Conservation (phyloP, 2,113 vertebrate genomes). For the Tragulus kanchil region DNA sequence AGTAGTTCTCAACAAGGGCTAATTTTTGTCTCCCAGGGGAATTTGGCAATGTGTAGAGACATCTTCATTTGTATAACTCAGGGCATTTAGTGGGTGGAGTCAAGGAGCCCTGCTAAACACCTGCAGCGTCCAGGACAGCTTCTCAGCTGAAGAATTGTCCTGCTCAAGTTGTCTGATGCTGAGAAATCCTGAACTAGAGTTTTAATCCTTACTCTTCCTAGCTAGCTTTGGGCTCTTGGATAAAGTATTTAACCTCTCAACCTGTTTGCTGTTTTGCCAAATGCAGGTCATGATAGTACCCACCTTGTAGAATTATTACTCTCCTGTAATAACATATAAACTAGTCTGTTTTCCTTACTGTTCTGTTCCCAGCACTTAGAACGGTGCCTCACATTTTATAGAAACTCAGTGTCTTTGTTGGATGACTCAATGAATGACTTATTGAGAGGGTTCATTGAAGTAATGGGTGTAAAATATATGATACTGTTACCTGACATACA, state of each 20-base stretch:
- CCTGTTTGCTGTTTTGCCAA: background rate
- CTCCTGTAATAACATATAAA: background rate
- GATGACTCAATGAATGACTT: background rate
- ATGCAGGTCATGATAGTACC: background rate
- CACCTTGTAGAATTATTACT: background rate
- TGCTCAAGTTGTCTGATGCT: background rate
- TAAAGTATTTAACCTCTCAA: background rate
- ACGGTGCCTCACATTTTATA: background rate
- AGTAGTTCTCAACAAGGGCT: background rate
- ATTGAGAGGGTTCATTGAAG: background rate
- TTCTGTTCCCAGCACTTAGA: background rate
- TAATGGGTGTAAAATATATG: background rate
- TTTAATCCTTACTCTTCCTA: background rate
- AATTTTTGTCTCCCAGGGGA: background rate
- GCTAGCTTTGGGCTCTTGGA: background rate
- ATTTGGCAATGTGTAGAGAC: background rate
- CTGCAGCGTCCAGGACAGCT: background rate
- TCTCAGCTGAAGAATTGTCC: background rate
- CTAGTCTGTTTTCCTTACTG: background rate
- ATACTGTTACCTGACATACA: background rate
- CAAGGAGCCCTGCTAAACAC: background rate
- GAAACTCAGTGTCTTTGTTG: background rate
- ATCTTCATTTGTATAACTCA: background rate
- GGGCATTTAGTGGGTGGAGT: background rate
- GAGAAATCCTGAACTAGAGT: background rate